Evolutionary conservation across 1,140 invertebrate genomes (phyloP), one percentile per base, ranked within the genome.

Genomic region (Drosophila pandora): DNA sequence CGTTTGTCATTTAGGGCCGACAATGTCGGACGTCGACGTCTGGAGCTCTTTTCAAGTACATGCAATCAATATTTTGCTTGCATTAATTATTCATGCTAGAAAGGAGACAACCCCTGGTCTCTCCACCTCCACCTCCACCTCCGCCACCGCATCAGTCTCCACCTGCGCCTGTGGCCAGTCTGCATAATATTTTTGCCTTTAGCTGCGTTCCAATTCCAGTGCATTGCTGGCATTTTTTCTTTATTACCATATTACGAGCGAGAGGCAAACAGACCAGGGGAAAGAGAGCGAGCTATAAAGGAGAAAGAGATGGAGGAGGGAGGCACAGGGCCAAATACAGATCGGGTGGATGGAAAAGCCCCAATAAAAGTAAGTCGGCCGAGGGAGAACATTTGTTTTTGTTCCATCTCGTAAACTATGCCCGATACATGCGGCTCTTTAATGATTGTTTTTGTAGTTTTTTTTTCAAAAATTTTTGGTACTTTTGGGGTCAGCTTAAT

Each of bases 351-450:
- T 34, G 69, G 62, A 70, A 82, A 68, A 87, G 65, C 77, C 70
- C 65, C 82, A 88, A 88, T 87, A 82, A 88, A 88, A 79, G 32
- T 72, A 87, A 79, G 54, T 82, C 64, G 67, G 65, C 49, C 82
- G 75, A 76, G 62, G 43, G 77, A 79, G 82, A 82, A 88, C 82
- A 87, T 87, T 87, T 87, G 82, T 87, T 87, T 79, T 85, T 74
- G 53, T 74, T 80, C 82, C 83, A 76, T 87, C 83, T 87, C 82
- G 82, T 87, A 82, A 85, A 87, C 82, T 88, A 68, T 77, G 4
- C 7, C 1, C 25, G 7, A 34, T 34, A 8, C 2, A 75, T 77
- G 82, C 65, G 65, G 68, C 87, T 49, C 45, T 64, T 45, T 58
- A 56, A 21, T 57, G 54, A 39, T 49, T 49, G 61, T 13, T 73